Evolutionary conservation across 2,888 invertebrate species (phyloP).

Genomic region (Eudasyphora cyanicolor): DNA sequence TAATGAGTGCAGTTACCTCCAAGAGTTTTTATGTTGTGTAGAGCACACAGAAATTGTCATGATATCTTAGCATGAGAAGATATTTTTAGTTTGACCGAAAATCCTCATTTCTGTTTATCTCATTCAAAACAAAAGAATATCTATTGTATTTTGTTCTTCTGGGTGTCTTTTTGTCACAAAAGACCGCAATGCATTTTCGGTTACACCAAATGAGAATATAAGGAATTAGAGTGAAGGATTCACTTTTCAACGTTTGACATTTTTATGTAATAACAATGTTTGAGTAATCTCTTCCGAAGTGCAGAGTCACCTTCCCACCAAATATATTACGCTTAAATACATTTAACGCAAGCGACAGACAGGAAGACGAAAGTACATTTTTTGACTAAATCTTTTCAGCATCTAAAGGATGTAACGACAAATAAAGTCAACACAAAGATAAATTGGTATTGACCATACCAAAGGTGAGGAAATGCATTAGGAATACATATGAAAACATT

Average conservation of each 20-base stretch:
- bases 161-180: no score
- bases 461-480: not conserved
- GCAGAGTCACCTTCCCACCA: constrained; percentile 24
- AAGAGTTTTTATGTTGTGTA: no score
- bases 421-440: not conserved
- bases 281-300: not conserved
- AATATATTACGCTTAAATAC: not conserved
- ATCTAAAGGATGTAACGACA: constrained; percentile 4
- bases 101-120: no score
- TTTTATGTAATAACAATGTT: not conserved
- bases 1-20: no score
- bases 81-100: no score
- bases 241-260: constrained; percentile 13
- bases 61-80: no score
- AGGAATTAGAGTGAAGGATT: no score
- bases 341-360: no score
- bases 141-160: no score
- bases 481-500: not conserved
- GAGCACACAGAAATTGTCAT: no score
- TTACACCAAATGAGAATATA: not conserved
- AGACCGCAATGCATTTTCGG: no score
- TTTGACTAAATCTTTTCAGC: constrained; percentile 4
- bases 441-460: not conserved
- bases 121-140: no score
- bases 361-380: not conserved